Evolutionary conservation across 64 coral and sea anemone genomes (phyloP).

Genomic region (Dendronephthya gigantea): DNA sequence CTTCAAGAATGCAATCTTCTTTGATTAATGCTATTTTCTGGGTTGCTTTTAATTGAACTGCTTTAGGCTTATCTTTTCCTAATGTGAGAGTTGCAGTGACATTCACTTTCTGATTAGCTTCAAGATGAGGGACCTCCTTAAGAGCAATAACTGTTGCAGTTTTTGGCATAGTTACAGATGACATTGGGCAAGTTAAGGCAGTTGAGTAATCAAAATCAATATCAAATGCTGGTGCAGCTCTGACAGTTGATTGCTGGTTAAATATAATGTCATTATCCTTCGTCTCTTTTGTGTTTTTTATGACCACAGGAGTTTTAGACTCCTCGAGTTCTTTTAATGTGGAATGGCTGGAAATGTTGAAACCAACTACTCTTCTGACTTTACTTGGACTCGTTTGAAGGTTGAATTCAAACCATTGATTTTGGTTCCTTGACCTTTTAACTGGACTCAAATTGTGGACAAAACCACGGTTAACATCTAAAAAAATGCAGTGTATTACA

Average conservation of each 20-base stretch:
- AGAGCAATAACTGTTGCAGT: background rate
- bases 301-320: background rate
- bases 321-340: background rate
- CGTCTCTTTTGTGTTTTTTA: background rate
- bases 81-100: background rate
- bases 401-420: background rate
- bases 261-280: background rate
- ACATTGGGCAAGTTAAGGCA: background rate
- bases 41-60: background rate
- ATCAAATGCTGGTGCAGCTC: background rate
- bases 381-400: background rate
- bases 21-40: background rate
- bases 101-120: background rate
- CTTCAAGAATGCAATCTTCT: slow-evolving; percentile 13
- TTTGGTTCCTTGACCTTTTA: background rate
- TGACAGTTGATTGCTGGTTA: background rate
- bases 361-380: background rate
- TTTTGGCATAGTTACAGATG: background rate
- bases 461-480: background rate
- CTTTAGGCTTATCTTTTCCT: background rate
- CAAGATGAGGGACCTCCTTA: background rate
- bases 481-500: no score
- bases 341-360: background rate
- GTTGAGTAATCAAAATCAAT: background rate
- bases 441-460: background rate